Base-by-base conservation (phyloP, 37 sponge, comb jelly and placozoan species). In the Crambe crambe region DNA sequence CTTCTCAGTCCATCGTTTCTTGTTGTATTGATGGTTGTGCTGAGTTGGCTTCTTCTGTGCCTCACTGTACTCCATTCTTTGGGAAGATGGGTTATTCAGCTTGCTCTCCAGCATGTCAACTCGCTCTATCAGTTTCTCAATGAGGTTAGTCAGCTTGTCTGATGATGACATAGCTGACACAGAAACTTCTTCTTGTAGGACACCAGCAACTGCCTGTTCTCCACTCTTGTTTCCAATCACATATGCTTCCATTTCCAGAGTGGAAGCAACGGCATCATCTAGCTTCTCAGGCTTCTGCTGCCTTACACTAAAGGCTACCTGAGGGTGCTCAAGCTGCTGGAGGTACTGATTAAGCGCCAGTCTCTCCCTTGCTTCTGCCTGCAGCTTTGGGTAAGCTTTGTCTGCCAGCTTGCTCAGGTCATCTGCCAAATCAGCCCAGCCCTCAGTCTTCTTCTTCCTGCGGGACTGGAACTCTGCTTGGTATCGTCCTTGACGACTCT, bases 161-260 rank as follows among this genome's bases (percentile, higher is more conserved):
- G 9, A 9, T 35, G 74, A 38, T 21, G 12, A 34, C 34, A 26
- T 67, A 2, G 17, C 43, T 12, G 20, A 71, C 72, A 3, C 67
- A 4, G 27, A 37, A 18, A 26, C 59, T 26, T 70, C 43, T 3
- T 21, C 35, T 44, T 35, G 3, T 9, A 27, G 43, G 44, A 20
- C 43, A 8, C 3, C 71, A 27, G 22, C 71, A 3, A 42, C 25
- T 3, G 23, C 15, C 38, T 15, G 2, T 23, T 42, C 71, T 2
- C 17, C 56, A 27, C 6, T 71, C 72, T n/a, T 31, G 22, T 42
- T 43, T 43, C 26, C 37, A 18, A 51, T 10, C 1, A 69, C 41
- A 59, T 76, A 88, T 3, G 82, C 68, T 61, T 83, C 84, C 79
- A 89, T 42, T 37, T 89, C 89, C n/a, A 78, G 36, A 1, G 89